Conservation (phyloP, 2,888 invertebrate genomes). For the Cylindroiulus punctatus region DNA sequence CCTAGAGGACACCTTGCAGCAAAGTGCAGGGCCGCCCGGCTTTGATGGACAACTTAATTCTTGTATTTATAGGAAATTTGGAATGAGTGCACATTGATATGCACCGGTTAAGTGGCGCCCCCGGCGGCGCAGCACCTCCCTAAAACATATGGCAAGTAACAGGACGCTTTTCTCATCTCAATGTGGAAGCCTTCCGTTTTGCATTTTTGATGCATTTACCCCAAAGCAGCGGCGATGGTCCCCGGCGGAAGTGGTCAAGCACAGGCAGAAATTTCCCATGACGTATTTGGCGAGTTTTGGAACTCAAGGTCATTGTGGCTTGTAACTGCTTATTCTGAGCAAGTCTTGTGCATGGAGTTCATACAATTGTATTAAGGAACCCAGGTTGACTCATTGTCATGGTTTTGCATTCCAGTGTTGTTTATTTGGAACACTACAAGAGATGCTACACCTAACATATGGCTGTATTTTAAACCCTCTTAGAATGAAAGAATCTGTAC, state of each 20-base stretch:
- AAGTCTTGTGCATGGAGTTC: too few relatives aligned
- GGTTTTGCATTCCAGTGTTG: too few relatives aligned
- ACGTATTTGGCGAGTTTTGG: neutral
- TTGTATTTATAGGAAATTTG: constrained; percentile 28
- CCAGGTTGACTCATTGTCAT: too few relatives aligned
- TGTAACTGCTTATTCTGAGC: too few relatives aligned
- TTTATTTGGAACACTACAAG: too few relatives aligned
- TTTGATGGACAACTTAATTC: constrained; percentile 48
- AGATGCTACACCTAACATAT: too few relatives aligned
- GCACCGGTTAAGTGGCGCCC: constrained; percentile 42
- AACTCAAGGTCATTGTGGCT: too few relatives aligned
- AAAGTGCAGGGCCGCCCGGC: neutral
- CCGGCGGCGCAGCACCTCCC: constrained; percentile 37
- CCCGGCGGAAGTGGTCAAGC: neutral
- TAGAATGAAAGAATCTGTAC: too few relatives aligned
- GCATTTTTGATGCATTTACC: constrained; percentile 5
- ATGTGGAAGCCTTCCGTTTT: neutral
- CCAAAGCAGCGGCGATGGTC: neutral
- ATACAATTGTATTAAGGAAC: too few relatives aligned
- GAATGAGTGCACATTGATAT: constrained; percentile 30
- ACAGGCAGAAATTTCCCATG: neutral
- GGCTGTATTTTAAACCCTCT: too few relatives aligned
- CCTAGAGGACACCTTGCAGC: neutral
- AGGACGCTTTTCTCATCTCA: neutral
- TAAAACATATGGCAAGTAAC: constrained; percentile 25